These are phyloP conservation scores for Diadumene lineata DNA, from an alignment of 92 coral and sea anemone genomes.

Conservation along the genomic window DNA sequence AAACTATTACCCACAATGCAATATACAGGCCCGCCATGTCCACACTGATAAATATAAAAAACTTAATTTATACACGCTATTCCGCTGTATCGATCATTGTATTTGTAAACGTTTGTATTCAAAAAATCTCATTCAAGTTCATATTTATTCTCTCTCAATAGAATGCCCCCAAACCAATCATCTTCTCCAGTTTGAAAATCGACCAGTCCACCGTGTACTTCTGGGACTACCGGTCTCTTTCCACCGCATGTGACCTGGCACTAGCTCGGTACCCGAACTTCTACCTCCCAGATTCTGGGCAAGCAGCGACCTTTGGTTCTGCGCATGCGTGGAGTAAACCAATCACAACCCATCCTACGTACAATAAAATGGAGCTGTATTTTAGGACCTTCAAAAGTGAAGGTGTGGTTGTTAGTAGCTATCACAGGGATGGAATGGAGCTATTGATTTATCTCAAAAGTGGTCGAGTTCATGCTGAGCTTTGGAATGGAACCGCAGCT, in stretches of 20 bases:
- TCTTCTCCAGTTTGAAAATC: not conserved
- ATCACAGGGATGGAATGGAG: not conserved
- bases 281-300: not conserved
- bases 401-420: not conserved
- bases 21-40: too few species aligned
- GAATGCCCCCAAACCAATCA: not conserved
- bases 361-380: not conserved
- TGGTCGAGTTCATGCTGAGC: not conserved
- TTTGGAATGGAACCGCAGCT: not conserved
- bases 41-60: too few species aligned
- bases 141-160: not conserved
- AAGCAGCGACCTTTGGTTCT: not conserved
- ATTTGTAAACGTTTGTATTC: too few species aligned
- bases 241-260: not conserved
- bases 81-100: too few species aligned
- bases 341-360: not conserved
- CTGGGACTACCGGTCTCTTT: not conserved
- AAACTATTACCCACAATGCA: too few species aligned
- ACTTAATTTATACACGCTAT: too few species aligned
- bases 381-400: constrained; percentile 5
- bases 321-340: not conserved
- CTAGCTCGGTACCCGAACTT: not conserved
- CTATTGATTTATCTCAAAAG: not conserved
- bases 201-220: not conserved
- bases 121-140: too few species aligned